A percentile compares a stretch with the other conserved stretches of the same genome.
Conservation (phyloP, 2,113 vertebrate species). For the Colaptes auratus region DNA sequence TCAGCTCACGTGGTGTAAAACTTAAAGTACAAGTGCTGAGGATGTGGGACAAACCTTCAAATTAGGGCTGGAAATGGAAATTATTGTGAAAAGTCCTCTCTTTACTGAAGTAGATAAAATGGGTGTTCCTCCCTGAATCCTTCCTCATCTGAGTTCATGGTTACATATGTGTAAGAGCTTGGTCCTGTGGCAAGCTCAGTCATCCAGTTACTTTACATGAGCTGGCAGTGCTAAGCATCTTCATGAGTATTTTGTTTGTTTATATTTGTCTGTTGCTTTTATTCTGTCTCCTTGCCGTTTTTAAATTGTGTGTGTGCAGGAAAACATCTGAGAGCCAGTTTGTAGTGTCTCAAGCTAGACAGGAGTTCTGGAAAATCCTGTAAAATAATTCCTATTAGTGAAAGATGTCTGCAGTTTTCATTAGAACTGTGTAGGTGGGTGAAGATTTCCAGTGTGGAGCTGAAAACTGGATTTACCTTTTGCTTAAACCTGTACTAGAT, state of each 20-base stretch:
- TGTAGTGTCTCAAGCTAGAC: not conserved
- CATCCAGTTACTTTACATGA: not conserved
- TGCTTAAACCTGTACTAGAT: not conserved
- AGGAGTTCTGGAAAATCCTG: not conserved
- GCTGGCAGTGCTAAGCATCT: not conserved
- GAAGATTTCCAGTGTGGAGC: not conserved
- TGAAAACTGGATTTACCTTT: not conserved
- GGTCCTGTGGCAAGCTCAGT: not conserved
- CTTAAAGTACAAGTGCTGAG: not conserved
- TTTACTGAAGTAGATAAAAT: not conserved
- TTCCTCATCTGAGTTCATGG: not conserved
- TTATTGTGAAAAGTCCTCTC: not conserved
- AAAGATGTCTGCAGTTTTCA: not conserved
- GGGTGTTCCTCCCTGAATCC: not conserved
- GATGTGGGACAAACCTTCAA: not conserved
- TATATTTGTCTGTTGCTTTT: not conserved
- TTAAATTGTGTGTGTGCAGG: not conserved
- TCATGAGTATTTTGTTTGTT: accelerated
- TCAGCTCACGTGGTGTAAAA: not conserved
- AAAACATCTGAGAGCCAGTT: not conserved
- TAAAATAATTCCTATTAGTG: not conserved
- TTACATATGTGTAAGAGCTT: not conserved
- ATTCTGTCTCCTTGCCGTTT: not conserved
- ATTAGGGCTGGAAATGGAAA: not conserved
- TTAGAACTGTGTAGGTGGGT: not conserved